Conservation (phyloP, 2,113 vertebrate genomes). For the Barbus barbus region DNA sequence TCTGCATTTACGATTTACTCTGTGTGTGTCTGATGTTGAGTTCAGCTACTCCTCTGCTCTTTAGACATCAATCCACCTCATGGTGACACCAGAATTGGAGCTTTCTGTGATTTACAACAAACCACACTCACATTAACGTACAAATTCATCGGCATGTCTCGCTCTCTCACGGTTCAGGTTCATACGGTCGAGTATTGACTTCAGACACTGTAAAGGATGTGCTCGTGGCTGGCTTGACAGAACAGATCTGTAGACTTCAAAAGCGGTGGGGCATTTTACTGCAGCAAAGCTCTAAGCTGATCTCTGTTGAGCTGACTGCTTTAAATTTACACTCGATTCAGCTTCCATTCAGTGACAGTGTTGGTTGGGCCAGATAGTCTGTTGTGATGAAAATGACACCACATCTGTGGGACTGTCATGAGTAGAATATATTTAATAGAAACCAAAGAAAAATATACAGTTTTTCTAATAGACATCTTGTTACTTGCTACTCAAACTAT, state of each 20-base stretch:
- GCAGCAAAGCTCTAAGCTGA: neutral
- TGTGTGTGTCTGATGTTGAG: neutral
- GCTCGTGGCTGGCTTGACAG: neutral
- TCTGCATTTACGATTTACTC: neutral
- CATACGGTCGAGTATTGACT: neutral
- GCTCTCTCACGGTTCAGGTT: neutral
- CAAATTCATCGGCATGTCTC: neutral
- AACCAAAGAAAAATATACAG: too few species aligned
- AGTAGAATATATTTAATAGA: neutral
- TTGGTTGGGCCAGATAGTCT: neutral
- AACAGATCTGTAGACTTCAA: neutral
- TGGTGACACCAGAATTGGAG: constrained; percentile 49
- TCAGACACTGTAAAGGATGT: neutral
- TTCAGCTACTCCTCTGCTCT: constrained; percentile 7
- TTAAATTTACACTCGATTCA: neutral
- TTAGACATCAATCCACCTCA: constrained; percentile 43
- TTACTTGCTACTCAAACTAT: neutral
- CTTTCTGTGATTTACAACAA: constrained; percentile 44
- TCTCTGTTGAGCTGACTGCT: neutral
- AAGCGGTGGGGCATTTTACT: neutral
- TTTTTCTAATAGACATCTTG: too few species aligned
- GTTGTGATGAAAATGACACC: too few species aligned
- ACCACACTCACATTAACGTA: neutral
- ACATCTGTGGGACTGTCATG: neutral
- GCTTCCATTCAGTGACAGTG: neutral